phyloP scores from a whole-genome alignment of 2,888 invertebrate species.

The Drosophila peninsularis region DNA sequence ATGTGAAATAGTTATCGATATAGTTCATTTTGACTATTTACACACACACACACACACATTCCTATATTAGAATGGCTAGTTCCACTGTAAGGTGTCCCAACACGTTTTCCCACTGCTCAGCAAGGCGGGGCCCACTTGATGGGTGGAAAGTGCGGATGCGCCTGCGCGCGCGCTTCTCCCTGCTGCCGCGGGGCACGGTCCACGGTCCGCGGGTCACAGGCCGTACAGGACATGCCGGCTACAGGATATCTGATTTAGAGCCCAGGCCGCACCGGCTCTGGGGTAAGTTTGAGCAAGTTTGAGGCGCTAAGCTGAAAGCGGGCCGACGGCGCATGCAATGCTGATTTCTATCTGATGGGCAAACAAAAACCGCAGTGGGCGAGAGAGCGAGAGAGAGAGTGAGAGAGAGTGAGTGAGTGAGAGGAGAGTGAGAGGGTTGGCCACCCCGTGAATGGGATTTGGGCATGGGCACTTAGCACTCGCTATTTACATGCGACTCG shows the following conservation, averaged over 20 bases:
- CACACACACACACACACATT: no score
- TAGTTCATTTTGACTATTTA: no score
- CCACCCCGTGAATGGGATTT: slow-evolving; percentile 37
- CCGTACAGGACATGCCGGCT: slow-evolving; percentile 5
- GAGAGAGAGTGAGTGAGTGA: neutral
- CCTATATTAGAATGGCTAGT: no score
- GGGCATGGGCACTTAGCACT: slow-evolving; percentile 53
- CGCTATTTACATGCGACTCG: slow-evolving; percentile 69
- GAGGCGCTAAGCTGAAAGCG: slow-evolving; percentile 44
- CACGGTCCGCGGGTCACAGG: slow-evolving; percentile 20
- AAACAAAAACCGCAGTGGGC: slow-evolving; percentile 78
- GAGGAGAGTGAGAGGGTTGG: slow-evolving; percentile 2
- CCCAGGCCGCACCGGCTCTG: slow-evolving; percentile 7
- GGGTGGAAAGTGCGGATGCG: slow-evolving; percentile 24
- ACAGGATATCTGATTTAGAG: slow-evolving; percentile 1
- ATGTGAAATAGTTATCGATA: neutral
- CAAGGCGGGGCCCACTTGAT: slow-evolving; percentile 31
- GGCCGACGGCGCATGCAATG: slow-evolving; percentile 38
- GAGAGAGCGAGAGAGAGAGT: neutral
- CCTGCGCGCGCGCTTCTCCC: slow-evolving; percentile 13
- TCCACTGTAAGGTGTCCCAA: neutral
- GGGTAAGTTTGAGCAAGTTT: slow-evolving; percentile 46
- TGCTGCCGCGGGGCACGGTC: slow-evolving; percentile 16
- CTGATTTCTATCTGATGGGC: slow-evolving; percentile 77
- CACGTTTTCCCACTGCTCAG: slow-evolving; percentile 42